Base-by-base conservation (phyloP, 2,797 vertebrate species). In the Micromesistius poutassou region DNA sequence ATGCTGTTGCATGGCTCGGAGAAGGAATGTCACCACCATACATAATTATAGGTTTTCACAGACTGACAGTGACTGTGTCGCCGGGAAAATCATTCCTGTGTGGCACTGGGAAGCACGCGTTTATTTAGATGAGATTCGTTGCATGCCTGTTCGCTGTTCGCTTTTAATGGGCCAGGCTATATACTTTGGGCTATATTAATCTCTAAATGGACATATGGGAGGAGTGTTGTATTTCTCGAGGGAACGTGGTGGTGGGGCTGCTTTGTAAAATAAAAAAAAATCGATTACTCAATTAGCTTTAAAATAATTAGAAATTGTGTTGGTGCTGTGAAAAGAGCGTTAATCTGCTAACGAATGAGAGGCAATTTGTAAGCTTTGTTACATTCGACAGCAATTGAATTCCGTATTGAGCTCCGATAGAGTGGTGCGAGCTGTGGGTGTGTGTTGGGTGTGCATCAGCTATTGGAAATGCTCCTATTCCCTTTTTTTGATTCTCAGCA, bases 261-360 rank as follows among this genome's bases (percentile, higher is more conserved):
- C 66, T 78, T 78, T 42, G 42, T 80, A 74, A 72, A 50, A 42
- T 31, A 42, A 46, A 30, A 30, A 81, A 62, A 76, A 88, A 92
- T 92, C 90, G 83, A 93, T 93, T 72, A 74, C 72, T 77, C 78
- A 87, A 89, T 91, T 91, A 87, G 89, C 89, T 38, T 85, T 90
- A 82, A 90, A 93, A 90, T 91, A 89, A 92, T 92, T 91, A 87
- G 79, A 89, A 90, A 90, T 85, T 31, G 84, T 87, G 84, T 84
- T 71, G 77, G 77, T 72, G 84, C 77, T 50, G 84, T 86, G 85
- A 90, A 86, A 84, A 74, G 82, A 83, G 81, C 82, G 82, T 81
- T 88, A 86, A 90, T 89, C 88, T 88, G 89, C 85, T 79, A 86
- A 89, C 79, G 86, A 91, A 87, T 71, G 83, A 84, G 87, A 81